Conservation (phyloP, 2,113 vertebrate genomes). For the Nematolebias whitei region DNA sequence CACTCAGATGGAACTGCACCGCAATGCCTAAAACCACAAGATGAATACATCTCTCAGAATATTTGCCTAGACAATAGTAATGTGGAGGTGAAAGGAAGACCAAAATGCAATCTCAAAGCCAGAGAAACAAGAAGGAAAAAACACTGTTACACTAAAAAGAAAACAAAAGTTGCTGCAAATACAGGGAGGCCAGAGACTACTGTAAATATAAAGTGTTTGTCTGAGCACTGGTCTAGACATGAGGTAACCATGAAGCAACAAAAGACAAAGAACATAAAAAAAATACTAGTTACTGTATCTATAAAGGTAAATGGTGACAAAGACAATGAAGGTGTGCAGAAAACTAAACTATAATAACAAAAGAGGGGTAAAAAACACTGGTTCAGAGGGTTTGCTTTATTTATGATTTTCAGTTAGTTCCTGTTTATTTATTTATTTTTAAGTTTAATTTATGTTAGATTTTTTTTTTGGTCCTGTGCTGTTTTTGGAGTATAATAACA, state of each 20-base stretch:
- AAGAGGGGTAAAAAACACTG: no score
- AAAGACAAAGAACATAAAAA: neutral
- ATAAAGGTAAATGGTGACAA: no score
- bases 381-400: no score
- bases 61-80: neutral
- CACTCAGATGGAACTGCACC: neutral
- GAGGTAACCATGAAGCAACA: neutral
- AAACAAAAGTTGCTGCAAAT: neutral
- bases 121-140: neutral
- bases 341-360: no score
- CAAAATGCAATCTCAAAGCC: neutral
- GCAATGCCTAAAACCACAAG: neutral
- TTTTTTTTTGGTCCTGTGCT: no score
- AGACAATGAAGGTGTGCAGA: no score
- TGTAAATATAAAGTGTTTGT: neutral
- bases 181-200: neutral
- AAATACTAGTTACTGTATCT: no score
- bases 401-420: no score
- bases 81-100: neutral
- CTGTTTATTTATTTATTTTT: no score
- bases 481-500: no score
- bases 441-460: no score
- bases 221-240: neutral
- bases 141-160: neutral
- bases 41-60: constrained; percentile 8